These are phyloP conservation scores for human DNA, from an alignment of 2,113 vertebrate genomes.

Conservation along the genomic window GRCh38 chrX:134065001-134065500, in stretches of 20 bases:
- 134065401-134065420: background rate
- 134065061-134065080: background rate
- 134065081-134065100: background rate
- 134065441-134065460: background rate
- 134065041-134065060: background rate
- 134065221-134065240: background rate
- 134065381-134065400: background rate
- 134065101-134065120: background rate
- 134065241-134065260: background rate
- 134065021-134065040: background rate
- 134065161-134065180: background rate
- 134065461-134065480: conserved; percentile 48
- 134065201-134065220: background rate
- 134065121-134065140: background rate
- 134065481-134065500: conserved; percentile 59
- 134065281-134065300: conserved; percentile 38
- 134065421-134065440: background rate
- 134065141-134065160: background rate
- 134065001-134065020: background rate
- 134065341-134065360: conserved; percentile 62
- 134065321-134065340: background rate
- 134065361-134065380: conserved; percentile 28
- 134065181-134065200: background rate
- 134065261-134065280: conserved; percentile 42
- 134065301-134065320: conserved; percentile 54